Percentiles rank a stretch among this genome's conserved stretches.
Conservation (phyloP, 2,797 vertebrate genomes). For the Xiphophorus birchmanni region DNA sequence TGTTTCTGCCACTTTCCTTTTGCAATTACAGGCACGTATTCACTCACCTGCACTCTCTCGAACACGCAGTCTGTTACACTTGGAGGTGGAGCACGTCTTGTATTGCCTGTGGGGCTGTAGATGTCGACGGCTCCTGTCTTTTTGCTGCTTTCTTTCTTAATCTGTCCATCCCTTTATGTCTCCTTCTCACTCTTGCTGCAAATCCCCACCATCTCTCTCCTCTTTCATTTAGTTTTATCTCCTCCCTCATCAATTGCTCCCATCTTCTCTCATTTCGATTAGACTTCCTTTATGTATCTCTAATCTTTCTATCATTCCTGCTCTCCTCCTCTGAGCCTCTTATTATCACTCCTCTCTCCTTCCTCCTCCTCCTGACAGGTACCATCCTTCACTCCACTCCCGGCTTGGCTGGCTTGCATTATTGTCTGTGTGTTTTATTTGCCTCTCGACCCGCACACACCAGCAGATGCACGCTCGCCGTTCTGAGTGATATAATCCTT, state of each 20-base stretch:
- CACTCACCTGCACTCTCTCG: constrained; percentile 45
- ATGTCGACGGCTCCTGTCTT: constrained; percentile 59
- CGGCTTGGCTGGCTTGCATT: constrained; percentile 32
- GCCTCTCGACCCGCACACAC: constrained; percentile 6
- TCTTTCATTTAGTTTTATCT: constrained; percentile 35
- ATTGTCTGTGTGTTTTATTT: constrained; percentile 16
- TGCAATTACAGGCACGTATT: constrained; percentile 55
- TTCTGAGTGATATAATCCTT: constrained; percentile 52
- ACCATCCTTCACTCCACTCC: constrained; percentile 69
- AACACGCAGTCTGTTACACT: constrained; percentile 32
- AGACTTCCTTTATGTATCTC: constrained; percentile 61
- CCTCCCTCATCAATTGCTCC: constrained; percentile 36
- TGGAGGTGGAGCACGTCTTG: constrained; percentile 46
- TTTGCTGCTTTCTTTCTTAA: constrained; percentile 45
- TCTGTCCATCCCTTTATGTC: constrained; percentile 45
- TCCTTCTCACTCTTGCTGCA: constrained; percentile 30
- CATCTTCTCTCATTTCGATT: constrained; percentile 54
- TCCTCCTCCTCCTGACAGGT: constrained; percentile 60
- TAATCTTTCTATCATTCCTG: constrained; percentile 59
- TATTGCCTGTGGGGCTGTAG: constrained; percentile 66
- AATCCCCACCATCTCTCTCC: constrained; percentile 24
- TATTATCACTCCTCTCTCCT: constrained; percentile 61
- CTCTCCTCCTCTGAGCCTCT: constrained; percentile 41
- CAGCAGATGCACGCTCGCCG: neutral
- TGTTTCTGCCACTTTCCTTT: constrained; percentile 44